Evolutionary conservation across 2,113 vertebrate species (phyloP).

Genomic region (Thomomys bottae): DNA sequence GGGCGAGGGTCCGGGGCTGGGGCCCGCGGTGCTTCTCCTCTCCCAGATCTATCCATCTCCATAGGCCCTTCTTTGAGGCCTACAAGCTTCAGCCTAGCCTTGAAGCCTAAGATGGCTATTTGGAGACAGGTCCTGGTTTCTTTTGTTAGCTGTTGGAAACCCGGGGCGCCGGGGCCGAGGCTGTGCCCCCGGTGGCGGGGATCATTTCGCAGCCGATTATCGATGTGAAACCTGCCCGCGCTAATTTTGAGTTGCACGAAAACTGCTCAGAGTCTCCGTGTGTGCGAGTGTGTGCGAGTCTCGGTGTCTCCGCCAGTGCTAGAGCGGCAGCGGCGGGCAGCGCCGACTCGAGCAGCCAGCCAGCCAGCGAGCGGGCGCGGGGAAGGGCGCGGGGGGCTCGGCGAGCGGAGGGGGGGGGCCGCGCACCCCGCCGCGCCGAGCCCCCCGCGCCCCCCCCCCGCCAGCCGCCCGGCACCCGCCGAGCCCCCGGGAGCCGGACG

Average conservation of each 20-base stretch:
- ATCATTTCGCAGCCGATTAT: slow-evolving; percentile 91
- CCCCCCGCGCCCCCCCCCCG: neutral
- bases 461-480: slow-evolving; percentile 56
- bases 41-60: slow-evolving; percentile 79
- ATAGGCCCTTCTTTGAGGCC: slow-evolving; percentile 95
- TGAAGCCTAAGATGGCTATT: slow-evolving; percentile 95
- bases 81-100: slow-evolving; percentile 93
- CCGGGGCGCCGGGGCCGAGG: slow-evolving; percentile 82
- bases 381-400: slow-evolving; percentile 61
- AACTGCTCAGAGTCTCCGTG: slow-evolving; percentile 90
- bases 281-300: slow-evolving; percentile 42
- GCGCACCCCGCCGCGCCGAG: neutral
- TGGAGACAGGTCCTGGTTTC: slow-evolving; percentile 90
- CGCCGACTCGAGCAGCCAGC: slow-evolving; percentile 50
- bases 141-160: slow-evolving; percentile 85
- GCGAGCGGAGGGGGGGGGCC: slow-evolving; percentile 53
- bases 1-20: slow-evolving; percentile 68
- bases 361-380: slow-evolving; percentile 21
- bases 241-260: slow-evolving; percentile 97
- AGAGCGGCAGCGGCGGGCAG: slow-evolving; percentile 77
- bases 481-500: slow-evolving; percentile 57
- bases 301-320: slow-evolving; percentile 79
- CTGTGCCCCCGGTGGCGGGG: slow-evolving; percentile 86
- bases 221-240: slow-evolving; percentile 96
- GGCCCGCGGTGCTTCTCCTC: slow-evolving; percentile 72